Conservation (phyloP, 2,797 vertebrate species). For the Chelmon rostratus region DNA sequence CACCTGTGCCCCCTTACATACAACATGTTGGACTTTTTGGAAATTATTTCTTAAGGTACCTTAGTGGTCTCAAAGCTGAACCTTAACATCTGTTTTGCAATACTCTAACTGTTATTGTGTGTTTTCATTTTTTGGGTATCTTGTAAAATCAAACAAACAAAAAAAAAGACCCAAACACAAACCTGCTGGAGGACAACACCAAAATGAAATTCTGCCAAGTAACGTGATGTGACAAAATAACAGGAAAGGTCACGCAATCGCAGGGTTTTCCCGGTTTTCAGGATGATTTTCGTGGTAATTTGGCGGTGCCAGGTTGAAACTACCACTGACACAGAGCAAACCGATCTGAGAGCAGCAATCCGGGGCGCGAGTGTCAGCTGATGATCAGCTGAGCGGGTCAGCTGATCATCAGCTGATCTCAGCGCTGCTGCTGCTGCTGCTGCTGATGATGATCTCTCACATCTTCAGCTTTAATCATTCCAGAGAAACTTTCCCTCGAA, state of each 20-base stretch:
- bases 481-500: too few species aligned
- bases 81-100: not conserved
- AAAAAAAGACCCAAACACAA: not conserved
- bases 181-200: not conserved
- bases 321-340: not conserved
- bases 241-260: not conserved
- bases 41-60: too few species aligned
- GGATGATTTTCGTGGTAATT: not conserved
- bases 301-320: not conserved
- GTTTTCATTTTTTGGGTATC: not conserved
- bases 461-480: not conserved
- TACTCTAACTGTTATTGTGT: not conserved
- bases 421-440: not conserved
- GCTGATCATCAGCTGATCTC: conserved; percentile 21
- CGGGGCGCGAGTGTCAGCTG: conserved; percentile 5
- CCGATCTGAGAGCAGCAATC: not conserved
- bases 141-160: not conserved
- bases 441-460: not conserved
- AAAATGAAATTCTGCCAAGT: not conserved
- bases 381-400: conserved; percentile 39
- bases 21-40: not conserved
- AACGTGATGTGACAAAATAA: conserved; percentile 6
- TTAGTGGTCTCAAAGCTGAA: not conserved
- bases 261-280: not conserved
- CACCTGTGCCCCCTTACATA: not conserved